Conservation (phyloP, 2,113 vertebrate species). For the Rhea americana region DNA sequence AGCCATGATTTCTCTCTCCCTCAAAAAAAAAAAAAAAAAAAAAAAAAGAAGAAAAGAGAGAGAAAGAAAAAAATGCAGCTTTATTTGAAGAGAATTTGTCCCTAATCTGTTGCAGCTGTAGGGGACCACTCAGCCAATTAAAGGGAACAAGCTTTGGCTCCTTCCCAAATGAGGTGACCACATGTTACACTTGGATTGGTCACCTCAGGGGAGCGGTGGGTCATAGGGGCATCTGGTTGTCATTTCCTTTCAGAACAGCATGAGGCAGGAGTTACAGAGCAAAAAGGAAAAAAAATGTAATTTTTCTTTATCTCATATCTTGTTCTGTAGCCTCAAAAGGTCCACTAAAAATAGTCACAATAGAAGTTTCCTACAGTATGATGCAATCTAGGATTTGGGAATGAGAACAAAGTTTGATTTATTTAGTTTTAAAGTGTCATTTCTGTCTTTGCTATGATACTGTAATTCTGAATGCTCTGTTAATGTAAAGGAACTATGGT, state of each 20-base stretch:
- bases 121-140: conserved; percentile 83
- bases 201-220: conserved; percentile 65
- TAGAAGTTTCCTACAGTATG: neutral
- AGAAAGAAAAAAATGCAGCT: conserved; percentile 35
- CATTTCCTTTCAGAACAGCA: conserved; percentile 81
- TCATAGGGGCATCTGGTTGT: conserved; percentile 81
- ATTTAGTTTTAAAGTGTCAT: neutral
- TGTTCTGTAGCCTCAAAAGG: neutral
- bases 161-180: conserved; percentile 82
- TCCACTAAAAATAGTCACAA: neutral
- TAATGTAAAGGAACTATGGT: neutral
- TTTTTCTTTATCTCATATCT: conserved; percentile 35
- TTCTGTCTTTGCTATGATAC: neutral
- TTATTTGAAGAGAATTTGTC: conserved; percentile 80
- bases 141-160: conserved; percentile 81
- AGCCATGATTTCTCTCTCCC: conserved; percentile 24
- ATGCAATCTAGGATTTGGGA: neutral
- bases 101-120: conserved; percentile 90
- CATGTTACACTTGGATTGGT: conserved; percentile 82
- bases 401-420: neutral
- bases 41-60: neutral
- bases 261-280: conserved; percentile 49
- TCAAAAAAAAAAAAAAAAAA: too few relatives aligned
- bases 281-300: neutral
- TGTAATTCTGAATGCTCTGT: neutral